Evolutionary conservation across 2,797 vertebrate genomes (phyloP).

Genomic region (Enteromius anoplus): DNA sequence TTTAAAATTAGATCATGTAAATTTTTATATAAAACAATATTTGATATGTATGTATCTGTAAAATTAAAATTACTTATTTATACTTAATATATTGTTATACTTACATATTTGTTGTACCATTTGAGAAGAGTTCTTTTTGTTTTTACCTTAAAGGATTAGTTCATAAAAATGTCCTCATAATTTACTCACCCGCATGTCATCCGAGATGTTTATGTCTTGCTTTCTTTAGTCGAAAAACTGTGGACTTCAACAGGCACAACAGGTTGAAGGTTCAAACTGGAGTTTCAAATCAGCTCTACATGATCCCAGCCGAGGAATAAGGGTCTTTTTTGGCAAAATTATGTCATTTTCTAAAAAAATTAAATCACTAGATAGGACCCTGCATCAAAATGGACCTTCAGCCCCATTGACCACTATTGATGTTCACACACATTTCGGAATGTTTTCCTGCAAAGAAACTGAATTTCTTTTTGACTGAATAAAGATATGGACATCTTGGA

Average conservation of each 20-base stretch:
- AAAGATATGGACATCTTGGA: neutral
- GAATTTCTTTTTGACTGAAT: neutral
- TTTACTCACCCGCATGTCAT: neutral
- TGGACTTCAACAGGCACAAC: neutral
- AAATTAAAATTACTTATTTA: neutral
- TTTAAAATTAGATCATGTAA: neutral
- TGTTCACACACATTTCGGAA: neutral
- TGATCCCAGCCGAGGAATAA: neutral
- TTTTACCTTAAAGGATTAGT: neutral
- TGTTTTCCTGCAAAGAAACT: neutral
- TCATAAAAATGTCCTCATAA: neutral
- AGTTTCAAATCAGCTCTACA: neutral
- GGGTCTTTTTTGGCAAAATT: neutral
- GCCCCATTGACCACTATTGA: neutral
- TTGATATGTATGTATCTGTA: neutral
- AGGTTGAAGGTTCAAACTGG: neutral
- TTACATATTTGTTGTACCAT: neutral
- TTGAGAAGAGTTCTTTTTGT: neutral
- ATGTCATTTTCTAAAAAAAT: neutral
- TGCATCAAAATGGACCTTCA: neutral
- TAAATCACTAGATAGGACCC: neutral
- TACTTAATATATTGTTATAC: neutral
- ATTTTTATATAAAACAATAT: neutral
- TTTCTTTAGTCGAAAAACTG: neutral
- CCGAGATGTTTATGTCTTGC: neutral